Evolutionary conservation across 2,888 invertebrate genomes (phyloP), one percentile per base, ranked within the genome.

Genomic region (Cylindroiulus punctatus): DNA sequence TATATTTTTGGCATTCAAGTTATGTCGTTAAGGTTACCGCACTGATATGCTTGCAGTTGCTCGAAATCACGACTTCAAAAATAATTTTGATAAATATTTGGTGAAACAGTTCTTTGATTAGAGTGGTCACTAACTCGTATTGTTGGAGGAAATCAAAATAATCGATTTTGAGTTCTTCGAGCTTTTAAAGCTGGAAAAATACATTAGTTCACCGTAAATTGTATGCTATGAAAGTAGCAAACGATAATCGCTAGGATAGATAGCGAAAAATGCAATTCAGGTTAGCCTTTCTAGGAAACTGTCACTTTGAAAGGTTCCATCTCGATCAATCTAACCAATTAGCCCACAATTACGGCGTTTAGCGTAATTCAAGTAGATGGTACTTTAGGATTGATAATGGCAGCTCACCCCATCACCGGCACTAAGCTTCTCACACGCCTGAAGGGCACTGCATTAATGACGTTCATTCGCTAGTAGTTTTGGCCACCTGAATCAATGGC

Each of bases 281-380:
- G 65, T 65, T 26, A 65, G 65, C 10, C 65, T 26, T 65, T 65
- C 22, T n/a, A n/a, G 65, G 26, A 65, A 65, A 65, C n/a, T 26
- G 65, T 65, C 65, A 65, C 65, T 65, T 65, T 65, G 65, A 65
- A 65, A 65, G 65, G 65, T 65, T 52, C 65, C n/a, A 65, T 65
- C 26, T 65, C 65, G 65, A 65, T 65, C 65, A 26, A 65, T 26
- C 65, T n/a, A n/a, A 26, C 65, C 65, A 65, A 65, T 65, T 65
- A 65, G 65, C 65, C 65, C 65, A 26, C 65, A 65, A 65, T 65
- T 65, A 65, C 65, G 65, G 26, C 65, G 65, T 65, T 65, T 65
- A 65, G 10, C 12, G 65, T 26, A 65, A 65, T 65, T 65, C 65
- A 65, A 65, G 65, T 65, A 65, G 65, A 65, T 26, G 65, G 26